Conservation (phyloP, 1,140 invertebrate genomes). For the Tetragonula clypearis region DNA sequence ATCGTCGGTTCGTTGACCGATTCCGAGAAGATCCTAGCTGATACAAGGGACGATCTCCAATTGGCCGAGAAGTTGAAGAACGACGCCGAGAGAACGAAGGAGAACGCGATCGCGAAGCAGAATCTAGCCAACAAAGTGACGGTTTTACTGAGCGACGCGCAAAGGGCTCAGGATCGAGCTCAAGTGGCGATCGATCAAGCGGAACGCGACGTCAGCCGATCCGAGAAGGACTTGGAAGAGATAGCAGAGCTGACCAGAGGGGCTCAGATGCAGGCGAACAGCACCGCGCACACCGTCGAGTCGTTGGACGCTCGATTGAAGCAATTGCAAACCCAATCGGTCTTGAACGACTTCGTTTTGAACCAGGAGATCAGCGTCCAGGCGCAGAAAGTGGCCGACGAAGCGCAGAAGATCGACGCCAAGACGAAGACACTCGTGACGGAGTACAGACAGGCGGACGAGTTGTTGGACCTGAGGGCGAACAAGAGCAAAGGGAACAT, state of each 20-base stretch:
- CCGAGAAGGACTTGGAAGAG: conserved; percentile 88
- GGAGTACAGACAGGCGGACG: conserved; percentile 84
- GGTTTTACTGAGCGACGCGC: conserved; percentile 85
- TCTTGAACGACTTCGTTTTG: conserved; percentile 87
- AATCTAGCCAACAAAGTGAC: conserved; percentile 79
- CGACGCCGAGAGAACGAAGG: conserved; percentile 90
- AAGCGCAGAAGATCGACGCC: conserved; percentile 83
- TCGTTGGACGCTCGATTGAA: conserved; percentile 86
- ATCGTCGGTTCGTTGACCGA: conserved; percentile 93
- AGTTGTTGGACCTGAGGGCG: conserved; percentile 84
- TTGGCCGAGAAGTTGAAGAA: conserved; percentile 89
- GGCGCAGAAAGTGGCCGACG: conserved; percentile 81
- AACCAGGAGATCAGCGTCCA: conserved; percentile 83
- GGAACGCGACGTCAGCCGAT: conserved; percentile 88
- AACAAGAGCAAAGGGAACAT: conserved; percentile 86
- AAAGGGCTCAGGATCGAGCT: conserved; percentile 89
- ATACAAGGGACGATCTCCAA: conserved; percentile 90
- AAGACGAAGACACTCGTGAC: conserved; percentile 82
- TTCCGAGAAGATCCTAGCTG: conserved; percentile 93
- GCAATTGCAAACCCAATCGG: conserved; percentile 88
- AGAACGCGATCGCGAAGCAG: conserved; percentile 77
- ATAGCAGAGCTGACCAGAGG: conserved; percentile 87
- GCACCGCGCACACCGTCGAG: conserved; percentile 87
- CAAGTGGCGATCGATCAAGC: conserved; percentile 90
- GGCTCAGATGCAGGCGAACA: conserved; percentile 88